Conservation (phyloP, 2,888 invertebrate genomes). For the Atethmia centrago region DNA sequence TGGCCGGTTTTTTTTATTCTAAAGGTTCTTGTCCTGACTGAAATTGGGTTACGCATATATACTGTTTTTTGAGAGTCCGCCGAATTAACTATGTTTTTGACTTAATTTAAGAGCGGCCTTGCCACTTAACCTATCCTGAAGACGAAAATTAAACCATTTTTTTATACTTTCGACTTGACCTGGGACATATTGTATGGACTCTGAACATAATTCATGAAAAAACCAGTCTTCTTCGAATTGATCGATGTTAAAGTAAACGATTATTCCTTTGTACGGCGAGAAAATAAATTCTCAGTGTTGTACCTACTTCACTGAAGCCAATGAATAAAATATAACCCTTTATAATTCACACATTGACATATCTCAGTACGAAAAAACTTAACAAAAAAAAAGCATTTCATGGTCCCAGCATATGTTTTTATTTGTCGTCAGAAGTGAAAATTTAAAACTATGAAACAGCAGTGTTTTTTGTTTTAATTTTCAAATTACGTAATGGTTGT, state of each 20-base stretch:
- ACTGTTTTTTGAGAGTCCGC: not conserved
- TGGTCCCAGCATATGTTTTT: too few species aligned
- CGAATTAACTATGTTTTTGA: too few species aligned
- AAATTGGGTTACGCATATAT: not conserved
- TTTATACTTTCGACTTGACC: not conserved
- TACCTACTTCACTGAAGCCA: constrained; percentile 11
- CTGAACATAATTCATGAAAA: constrained; percentile 5
- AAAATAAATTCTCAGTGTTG: constrained; percentile 30
- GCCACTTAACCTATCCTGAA: not conserved
- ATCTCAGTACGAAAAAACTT: too few species aligned
- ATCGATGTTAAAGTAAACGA: constrained; percentile 32
- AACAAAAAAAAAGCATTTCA: too few species aligned
- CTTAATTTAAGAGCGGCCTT: not conserved
- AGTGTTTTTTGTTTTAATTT: too few species aligned
- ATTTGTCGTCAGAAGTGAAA: too few species aligned
- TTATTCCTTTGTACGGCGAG: constrained; percentile 26
- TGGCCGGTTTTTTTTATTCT: not conserved
- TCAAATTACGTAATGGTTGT: too few species aligned
- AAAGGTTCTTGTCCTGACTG: not conserved
- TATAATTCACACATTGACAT: constrained; percentile 2
- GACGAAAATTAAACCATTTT: not conserved
- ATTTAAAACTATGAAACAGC: too few species aligned
- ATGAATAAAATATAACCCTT: constrained; percentile 34
- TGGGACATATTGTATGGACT: not conserved
- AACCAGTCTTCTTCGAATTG: not conserved